phyloP scores from a whole-genome alignment of 35 echinoderm and acorn worm genomes.

The Apostichopus californicus region DNA sequence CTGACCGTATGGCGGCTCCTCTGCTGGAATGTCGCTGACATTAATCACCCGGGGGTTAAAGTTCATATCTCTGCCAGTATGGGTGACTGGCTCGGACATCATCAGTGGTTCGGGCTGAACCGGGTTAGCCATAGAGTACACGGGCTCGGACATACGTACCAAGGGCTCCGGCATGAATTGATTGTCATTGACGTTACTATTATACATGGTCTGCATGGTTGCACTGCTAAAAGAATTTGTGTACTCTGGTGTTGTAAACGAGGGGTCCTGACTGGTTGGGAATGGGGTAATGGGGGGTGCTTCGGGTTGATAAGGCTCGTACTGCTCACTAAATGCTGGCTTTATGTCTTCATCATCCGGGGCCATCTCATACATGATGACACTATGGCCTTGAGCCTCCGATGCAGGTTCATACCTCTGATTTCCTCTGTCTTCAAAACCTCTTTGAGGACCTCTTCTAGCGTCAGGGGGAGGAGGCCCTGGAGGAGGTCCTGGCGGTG shows the following conservation, averaged over 20 bases:
- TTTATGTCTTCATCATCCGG: constrained; percentile 11
- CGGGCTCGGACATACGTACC: neutral
- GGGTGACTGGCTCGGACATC: neutral
- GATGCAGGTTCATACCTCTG: neutral
- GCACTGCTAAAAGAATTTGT: neutral
- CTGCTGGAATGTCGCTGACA: neutral
- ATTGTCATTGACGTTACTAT: neutral
- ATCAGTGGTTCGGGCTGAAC: neutral
- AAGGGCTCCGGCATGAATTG: neutral
- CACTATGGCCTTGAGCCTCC: constrained; percentile 12
- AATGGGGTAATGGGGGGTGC: neutral
- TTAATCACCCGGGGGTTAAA: neutral
- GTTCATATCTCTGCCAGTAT: neutral
- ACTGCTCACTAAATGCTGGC: neutral
- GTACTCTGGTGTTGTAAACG: neutral
- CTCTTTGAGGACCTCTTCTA: constrained; percentile 5
- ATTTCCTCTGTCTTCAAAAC: neutral
- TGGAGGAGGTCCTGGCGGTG: constrained; percentile 37
- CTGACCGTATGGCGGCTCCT: neutral
- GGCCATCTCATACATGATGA: constrained; percentile 32
- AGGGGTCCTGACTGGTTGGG: neutral
- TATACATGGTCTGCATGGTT: neutral
- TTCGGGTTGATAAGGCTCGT: neutral
- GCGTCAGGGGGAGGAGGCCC: constrained; percentile 44
- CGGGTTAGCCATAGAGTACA: neutral